Evolutionary conservation across 1,140 invertebrate genomes (phyloP), one percentile per base, ranked within the genome.

Genomic region (Calliphora vicina): DNA sequence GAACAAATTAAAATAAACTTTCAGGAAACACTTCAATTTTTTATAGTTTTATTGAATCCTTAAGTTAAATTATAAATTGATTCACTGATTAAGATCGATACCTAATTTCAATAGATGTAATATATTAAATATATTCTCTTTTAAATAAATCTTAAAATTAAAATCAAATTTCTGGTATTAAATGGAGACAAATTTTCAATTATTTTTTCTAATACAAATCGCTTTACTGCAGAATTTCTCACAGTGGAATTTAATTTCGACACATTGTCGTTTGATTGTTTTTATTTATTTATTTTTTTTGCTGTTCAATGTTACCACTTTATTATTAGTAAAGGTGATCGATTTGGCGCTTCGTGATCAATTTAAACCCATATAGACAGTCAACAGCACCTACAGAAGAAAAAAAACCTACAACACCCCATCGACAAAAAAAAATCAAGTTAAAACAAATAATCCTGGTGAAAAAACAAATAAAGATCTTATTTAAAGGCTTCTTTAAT

Each of bases 301-400:
- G 27, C 13, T 20, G n/a, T 20, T 35, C 29, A 35, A 2, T 35
- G 73, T 78, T 78, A 78, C 74, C 74, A 78, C 74, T 78, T 78
- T 78, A 43, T 78, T 78, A 78, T 89, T 84, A 85, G 86, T 83
- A 84, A 88, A 89, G 88, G 88, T 89, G 88, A 89, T 89, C 88
- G 87, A 89, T 89, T 89, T 89, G 88, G 88, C 88, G 88, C 88
- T 89, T 89, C 86, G 86, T 87, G 88, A 89, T 89, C 88, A 88
- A 88, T 89, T 89, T 89, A 86, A 83, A 87, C 86, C 86, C 86
- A 87, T 86, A 88, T 87, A 88, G 85, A 43, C 74, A 42, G 2
- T 15, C 74, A 42, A 13, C 2, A 35, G 29, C 29, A 35, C 29
- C 29, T 35, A 35, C 29, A 35, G 29, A 35, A 35, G 2, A 4